Base-by-base conservation (phyloP, 1,140 invertebrate genomes). In the Drosophila aff. region DNA sequence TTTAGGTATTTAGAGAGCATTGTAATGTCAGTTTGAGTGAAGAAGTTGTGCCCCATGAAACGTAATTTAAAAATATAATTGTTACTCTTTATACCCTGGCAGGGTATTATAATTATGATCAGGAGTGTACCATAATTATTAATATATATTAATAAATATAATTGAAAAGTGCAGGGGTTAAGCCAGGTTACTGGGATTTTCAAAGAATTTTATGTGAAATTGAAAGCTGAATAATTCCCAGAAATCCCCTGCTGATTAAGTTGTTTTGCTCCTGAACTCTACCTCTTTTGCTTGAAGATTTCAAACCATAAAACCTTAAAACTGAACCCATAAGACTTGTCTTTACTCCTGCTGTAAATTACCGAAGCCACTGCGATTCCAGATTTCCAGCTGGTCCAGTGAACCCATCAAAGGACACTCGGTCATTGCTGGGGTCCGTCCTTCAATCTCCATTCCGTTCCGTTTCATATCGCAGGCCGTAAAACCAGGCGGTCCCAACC, bases 391-490 rank as follows among this genome's bases (percentile, higher is more conserved):
- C 21, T 55, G 36, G 36, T 57, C 36, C n/a, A 50, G 26, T 49
- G 58, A 31, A 16, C 18, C 55, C 50, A 58, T 41, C n/a, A 40
- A 40, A 26, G 53, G 53, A 40, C 21, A 63, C 23, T 23, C 38
- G 11, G 16, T 16, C 55, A 41, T 43, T 44, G 15, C 21, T 33
- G n/a, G 26, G 44, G 40, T 18, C 16, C 23, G 40, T 31, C 31
- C 41, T 41, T 41, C 66, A 68, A 53, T 68, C 38, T 68, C 47
- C 66, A 53, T 68, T 68, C 47, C 63, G 66, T 53, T 69, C n/a
- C 64, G 47, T 69, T 21, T 7, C 66, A 69, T 41, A 68, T 67
- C 36, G 46, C 63, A 16, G 38, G 47, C 23, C 63, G 26, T 53
- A 69, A 68, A 67, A 53, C 28, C 52, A 18, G 47, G 15, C 36